These are phyloP conservation scores for Anguilla japonica DNA, from an alignment of 2,113 vertebrate species.

Conservation along the genomic window DNA sequence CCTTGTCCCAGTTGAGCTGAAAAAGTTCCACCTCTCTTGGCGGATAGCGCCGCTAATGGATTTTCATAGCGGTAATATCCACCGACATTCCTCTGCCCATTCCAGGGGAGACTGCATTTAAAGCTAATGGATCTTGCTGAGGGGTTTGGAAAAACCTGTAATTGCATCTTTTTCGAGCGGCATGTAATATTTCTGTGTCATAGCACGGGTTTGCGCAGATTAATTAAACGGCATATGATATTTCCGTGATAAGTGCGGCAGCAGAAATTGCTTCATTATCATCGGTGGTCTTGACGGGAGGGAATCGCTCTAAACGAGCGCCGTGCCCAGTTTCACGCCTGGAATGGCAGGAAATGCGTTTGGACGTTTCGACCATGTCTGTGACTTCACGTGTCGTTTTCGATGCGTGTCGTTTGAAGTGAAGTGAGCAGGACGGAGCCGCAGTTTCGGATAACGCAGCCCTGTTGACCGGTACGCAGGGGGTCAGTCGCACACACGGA, in stretches of 20 bases:
- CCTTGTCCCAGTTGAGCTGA: conserved; percentile 26
- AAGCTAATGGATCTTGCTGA: not conserved
- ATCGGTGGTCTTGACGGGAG: not conserved
- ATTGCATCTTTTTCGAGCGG: not conserved
- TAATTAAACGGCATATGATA: not conserved
- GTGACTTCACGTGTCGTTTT: not conserved
- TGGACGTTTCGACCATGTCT: not conserved
- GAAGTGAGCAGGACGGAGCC: not conserved
- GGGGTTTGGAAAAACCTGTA: conserved; percentile 18
- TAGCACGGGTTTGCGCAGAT: conserved; percentile 1
- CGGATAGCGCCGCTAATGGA: conserved; percentile 56
- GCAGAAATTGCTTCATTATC: not conserved
- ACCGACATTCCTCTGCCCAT: conserved; percentile 38
- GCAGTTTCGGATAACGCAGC: conserved; percentile 5
- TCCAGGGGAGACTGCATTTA: conserved; percentile 24
- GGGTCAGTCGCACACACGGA: not conserved
- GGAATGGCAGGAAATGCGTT: not conserved
- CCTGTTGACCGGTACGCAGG: not conserved
- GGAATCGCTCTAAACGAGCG: not conserved
- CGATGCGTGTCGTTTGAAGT: not conserved
- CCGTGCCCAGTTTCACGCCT: not conserved
- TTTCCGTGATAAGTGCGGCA: not conserved
- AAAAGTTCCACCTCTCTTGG: conserved; percentile 45
- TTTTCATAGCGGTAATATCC: conserved; percentile 53
- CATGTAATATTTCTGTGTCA: not conserved